Conservation (phyloP, 2,113 vertebrate genomes). For the Microtus richardsoni region DNA sequence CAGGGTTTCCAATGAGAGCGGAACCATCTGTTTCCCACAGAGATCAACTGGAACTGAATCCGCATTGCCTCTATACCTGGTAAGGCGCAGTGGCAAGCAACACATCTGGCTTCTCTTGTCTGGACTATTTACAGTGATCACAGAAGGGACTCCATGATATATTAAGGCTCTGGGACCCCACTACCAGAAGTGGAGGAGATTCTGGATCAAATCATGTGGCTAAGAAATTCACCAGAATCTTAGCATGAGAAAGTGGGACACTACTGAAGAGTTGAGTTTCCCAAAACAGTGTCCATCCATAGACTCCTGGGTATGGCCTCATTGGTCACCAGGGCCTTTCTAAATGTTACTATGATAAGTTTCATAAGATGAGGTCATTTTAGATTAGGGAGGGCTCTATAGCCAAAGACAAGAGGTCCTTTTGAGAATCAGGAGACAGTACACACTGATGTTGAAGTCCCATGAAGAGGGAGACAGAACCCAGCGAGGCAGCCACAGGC, state of each 20-base stretch:
- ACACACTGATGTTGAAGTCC: not conserved
- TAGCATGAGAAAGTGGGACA: accelerated
- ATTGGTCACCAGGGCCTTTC: not conserved
- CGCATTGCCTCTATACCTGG: too few relatives aligned
- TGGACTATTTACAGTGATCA: not conserved
- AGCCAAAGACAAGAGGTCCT: not conserved
- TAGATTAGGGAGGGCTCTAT: not conserved
- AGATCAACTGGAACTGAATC: not conserved
- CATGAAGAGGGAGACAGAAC: not conserved
- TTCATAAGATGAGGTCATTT: not conserved
- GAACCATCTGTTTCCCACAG: not conserved
- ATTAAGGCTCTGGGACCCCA: not conserved
- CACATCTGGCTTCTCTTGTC: too few relatives aligned
- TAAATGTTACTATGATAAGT: not conserved
- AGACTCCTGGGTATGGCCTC: not conserved
- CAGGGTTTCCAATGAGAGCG: not conserved
- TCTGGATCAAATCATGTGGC: accelerated
- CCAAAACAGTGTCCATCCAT: not conserved
- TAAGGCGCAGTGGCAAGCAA: not conserved
- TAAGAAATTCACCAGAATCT: accelerated
- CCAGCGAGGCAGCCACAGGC: not conserved
- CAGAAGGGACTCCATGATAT: accelerated
- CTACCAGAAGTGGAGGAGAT: not conserved
- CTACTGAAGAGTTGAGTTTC: too few relatives aligned
- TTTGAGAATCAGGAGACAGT: not conserved